Conservation (phyloP, 2,888 invertebrate species). For the Cephus pygmeus region DNA sequence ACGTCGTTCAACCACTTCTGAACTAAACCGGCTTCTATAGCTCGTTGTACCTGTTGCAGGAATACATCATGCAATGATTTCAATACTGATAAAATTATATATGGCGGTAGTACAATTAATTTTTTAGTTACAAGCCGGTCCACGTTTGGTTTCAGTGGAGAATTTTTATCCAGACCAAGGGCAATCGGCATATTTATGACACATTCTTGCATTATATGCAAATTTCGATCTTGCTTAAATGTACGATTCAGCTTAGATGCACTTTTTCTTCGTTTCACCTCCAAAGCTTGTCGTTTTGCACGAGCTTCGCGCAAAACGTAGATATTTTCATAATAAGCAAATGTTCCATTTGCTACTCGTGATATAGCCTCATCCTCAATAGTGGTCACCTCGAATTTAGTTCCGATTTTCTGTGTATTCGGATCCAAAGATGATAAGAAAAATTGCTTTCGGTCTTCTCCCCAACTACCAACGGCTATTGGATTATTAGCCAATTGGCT, state of each 20-base stretch:
- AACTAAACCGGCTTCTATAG: conserved; percentile 82
- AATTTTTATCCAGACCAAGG: conserved; percentile 84
- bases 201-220: conserved; percentile 87
- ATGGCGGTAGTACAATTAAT: background rate
- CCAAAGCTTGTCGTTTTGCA: conserved; percentile 69
- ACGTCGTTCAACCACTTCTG: conserved; percentile 84
- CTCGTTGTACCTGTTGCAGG: conserved; percentile 67
- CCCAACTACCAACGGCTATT: conserved; percentile 79
- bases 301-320: conserved; percentile 77
- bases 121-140: conserved; percentile 69
- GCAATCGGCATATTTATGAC: conserved; percentile 84
- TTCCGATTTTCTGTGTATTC: conserved; percentile 74
- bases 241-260: conserved; percentile 29
- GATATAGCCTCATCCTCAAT: conserved; percentile 75
- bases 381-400: conserved; percentile 73
- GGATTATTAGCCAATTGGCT: conserved; percentile 75
- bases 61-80: background rate
- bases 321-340: conserved; percentile 84
- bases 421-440: conserved; percentile 78
- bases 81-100: background rate
- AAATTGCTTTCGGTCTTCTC: conserved; percentile 76
- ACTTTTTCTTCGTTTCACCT: conserved; percentile 51
- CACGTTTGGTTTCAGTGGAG: conserved; percentile 77
- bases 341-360: conserved; percentile 76
- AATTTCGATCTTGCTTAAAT: conserved; percentile 65